Percentiles rank a stretch among this genome's conserved stretches.
Evolutionary conservation across 2,888 invertebrate genomes (phyloP).

Genomic region (Pemphredon lugubris): DNA sequence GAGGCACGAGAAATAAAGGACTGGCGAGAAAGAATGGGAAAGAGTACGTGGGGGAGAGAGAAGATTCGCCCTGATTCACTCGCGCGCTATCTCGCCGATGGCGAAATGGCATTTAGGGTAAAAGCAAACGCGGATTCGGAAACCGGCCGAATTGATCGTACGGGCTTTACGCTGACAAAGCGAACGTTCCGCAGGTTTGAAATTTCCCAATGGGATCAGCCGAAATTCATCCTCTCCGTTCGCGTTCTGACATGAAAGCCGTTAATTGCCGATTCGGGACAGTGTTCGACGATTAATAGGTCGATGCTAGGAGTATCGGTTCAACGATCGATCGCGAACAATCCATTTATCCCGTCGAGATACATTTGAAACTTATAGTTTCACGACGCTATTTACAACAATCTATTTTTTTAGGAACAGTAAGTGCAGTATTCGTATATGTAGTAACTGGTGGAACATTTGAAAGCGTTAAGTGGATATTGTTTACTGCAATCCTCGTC

Average conservation of each 20-base stretch:
- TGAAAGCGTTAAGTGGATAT: too few species aligned
- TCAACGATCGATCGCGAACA: constrained; percentile 2
- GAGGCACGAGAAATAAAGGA: constrained; percentile 30
- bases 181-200: constrained; percentile 15
- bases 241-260: background rate
- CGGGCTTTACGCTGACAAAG: constrained; percentile 48
- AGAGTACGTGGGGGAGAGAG: background rate
- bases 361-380: too few species aligned
- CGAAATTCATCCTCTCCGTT: constrained; percentile 11
- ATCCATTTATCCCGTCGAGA: too few species aligned
- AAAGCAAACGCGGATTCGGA: constrained; percentile 67
- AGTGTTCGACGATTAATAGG: constrained; percentile 26
- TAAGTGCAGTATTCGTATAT: too few species aligned
- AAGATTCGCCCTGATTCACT: constrained; percentile 52
- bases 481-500: too few species aligned
- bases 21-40: background rate
- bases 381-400: too few species aligned
- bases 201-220: constrained; percentile 37
- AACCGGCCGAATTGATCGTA: constrained; percentile 58
- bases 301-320: constrained; percentile 6
- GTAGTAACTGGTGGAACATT: too few species aligned
- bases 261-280: constrained; percentile 36
- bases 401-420: too few species aligned
- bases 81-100: constrained; percentile 53
- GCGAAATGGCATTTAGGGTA: constrained; percentile 68